Conservation (phyloP, 2,888 invertebrate genomes). For the Uloborus plumipes region DNA sequence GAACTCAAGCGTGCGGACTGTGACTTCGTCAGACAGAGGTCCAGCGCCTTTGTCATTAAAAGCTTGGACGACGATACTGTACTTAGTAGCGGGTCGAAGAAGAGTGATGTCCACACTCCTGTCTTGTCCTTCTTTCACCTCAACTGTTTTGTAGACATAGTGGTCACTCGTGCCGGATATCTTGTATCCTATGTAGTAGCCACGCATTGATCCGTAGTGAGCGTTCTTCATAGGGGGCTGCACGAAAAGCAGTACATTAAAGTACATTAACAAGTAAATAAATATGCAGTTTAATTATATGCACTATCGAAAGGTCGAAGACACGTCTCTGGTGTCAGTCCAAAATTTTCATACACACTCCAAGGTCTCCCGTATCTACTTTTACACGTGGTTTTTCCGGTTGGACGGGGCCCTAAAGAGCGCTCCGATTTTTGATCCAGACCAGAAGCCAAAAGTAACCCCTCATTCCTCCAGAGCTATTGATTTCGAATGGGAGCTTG, state of each 20-base stretch:
- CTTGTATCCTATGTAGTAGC: constrained; percentile 67
- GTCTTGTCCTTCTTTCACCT: constrained; percentile 45
- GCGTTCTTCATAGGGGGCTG: constrained; percentile 64
- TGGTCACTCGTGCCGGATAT: constrained; percentile 37
- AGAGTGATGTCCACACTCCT: constrained; percentile 58
- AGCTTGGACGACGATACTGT: constrained; percentile 66
- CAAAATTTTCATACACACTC: no score
- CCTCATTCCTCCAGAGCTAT: no score
- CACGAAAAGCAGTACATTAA: neutral
- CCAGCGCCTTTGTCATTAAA: constrained; percentile 67
- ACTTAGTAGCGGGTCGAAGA: constrained; percentile 62
- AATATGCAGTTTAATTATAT: no score
- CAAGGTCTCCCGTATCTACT: no score
- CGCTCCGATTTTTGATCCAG: no score
- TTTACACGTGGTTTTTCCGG: no score
- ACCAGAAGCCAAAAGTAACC: no score
- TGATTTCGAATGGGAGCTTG: no score
- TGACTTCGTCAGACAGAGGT: constrained; percentile 66
- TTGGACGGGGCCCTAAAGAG: no score
- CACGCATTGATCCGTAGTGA: constrained; percentile 64
- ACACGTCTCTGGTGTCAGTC: no score
- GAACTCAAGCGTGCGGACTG: constrained; percentile 66
- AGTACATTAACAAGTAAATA: neutral
- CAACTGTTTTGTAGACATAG: constrained; percentile 60
- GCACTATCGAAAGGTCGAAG: no score